Base-by-base conservation (phyloP, 2,888 invertebrate genomes). In the Augiades crinisus region DNA sequence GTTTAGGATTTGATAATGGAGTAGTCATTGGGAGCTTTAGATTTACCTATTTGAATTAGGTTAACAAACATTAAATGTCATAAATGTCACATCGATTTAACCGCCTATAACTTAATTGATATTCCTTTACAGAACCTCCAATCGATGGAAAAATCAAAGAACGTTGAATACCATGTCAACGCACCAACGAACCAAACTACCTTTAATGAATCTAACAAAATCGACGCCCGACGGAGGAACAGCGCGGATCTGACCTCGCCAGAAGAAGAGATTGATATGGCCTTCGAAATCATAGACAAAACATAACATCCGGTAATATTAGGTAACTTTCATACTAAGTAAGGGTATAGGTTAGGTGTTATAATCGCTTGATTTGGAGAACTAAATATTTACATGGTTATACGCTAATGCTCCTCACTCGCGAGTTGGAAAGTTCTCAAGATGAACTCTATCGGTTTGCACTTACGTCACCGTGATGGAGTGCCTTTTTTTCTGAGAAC, bases 201-300 rank as follows among this genome's bases (percentile, higher is more conserved):
- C n/a, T 54, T 59, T 10, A 55, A 7, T 13, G 64, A 3, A 47
- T 53, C 5, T 17, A 40, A 50, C 16, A 41, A 43, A 30, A 52
- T 8, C 12, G 64, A 12, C 49, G 54, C 10, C 5, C 12, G 24
- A 14, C 61, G 58, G 17, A 55, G 59, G 46, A 63, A 60, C 8
- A 67, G 64, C 21, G 52, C 56, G 0, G 66, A 67, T 2, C 38
- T 56, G n/a, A 75, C 67, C 37, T 73, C 78, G 0, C 81, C 87
- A 0, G 89, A 89, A 10, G 81, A 86, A 57, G 87, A 90, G 63
- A 90, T 90, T 41, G 90, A 90, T 52, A 75, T 59, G 8, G 89
- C 88, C 0, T 90, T 90, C 47, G 78, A 83, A 55, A 70, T 83
- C 14, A 77, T 87, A 46, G 83, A 90, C 46, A 89, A 85, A 55